Percentiles rank a stretch among this genome's conserved stretches.
Conservation (phyloP, 1,140 invertebrate species). For the Colletes gigas region DNA sequence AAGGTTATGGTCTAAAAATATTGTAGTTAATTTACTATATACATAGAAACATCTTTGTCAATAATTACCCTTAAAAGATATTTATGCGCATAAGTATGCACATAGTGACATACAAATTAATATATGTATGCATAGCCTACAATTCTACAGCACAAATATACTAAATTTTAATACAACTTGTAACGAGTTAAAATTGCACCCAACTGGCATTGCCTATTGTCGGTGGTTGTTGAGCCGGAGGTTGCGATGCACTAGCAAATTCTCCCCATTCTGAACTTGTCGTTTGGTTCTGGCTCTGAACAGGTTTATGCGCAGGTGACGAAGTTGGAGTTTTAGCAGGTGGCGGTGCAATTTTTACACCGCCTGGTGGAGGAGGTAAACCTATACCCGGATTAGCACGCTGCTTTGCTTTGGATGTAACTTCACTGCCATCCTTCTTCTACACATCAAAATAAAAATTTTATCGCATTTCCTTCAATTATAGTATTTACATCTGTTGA, state of each 20-base stretch:
- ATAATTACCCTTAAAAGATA: conserved; percentile 52
- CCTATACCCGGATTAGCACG: conserved; percentile 83
- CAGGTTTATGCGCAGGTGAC: conserved; percentile 86
- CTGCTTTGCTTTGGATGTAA: conserved; percentile 83
- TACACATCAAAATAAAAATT: conserved; percentile 74
- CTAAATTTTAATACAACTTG: conserved; percentile 57
- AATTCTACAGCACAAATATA: conserved; percentile 64
- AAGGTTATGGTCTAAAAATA: conserved; percentile 24
- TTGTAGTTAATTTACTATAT: conserved; percentile 11
- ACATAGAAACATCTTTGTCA: conserved; percentile 53
- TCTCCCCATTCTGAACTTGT: conserved; percentile 88
- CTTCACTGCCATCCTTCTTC: conserved; percentile 94
- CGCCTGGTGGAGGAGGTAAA: conserved; percentile 92
- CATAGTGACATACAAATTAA: conserved; percentile 39
- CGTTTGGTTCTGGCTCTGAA: conserved; percentile 80
- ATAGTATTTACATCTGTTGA: background rate
- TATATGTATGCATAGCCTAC: conserved; percentile 65
- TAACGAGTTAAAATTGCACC: conserved; percentile 86
- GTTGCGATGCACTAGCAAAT: conserved; percentile 84
- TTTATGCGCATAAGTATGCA: conserved; percentile 24
- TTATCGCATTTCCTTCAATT: conserved; percentile 11
- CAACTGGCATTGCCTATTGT: conserved; percentile 84
- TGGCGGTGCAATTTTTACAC: conserved; percentile 85
- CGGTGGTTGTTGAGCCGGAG: conserved; percentile 77
- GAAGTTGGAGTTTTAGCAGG: conserved; percentile 85